Base-by-base conservation (phyloP, 2,113 vertebrate genomes). In the Callocephalon fimbriatum region DNA sequence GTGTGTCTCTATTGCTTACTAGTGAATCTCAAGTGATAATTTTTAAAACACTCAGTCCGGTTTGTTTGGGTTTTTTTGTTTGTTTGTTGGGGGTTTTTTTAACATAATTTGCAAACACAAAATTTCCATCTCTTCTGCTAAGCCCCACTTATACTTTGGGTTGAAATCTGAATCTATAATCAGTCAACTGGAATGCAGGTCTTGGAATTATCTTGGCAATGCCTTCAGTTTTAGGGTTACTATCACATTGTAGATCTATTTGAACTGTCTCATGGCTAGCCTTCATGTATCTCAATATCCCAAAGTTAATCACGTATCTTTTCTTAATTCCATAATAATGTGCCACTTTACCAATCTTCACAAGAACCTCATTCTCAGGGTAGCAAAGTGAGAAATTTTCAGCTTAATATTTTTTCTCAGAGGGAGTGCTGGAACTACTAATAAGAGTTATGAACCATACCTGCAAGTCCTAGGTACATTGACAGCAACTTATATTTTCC, bases 1-100 rank as follows among this genome's bases (percentile, higher is more conserved):
- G 53, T 37, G 5, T 45, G 2, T 3, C 45, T 54, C 3, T 61
- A 48, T 25, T 51, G 4, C 7, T 44, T 50, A 75, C 51, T 38
- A 76, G 16, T 79, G 50, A 72, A 86, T 78, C 10, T 38, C 12
- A 48, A 56, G 10, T 4, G 2, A 2, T 67, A 72, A 15, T n/a
- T 63, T 81, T 81, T 84, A 15, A 74, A 67, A 95, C 44, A 35
- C 19, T 68, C 29, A 2, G 2, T 59, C 8, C 3, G 12, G 4
- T 50, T 59, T 63, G 1, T 45, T 38, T 22, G 32, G 32, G 0
- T 0, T 10, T 8, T 8, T 58, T 58, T 6, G 50, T 10, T 29
- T 29, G 51, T 27, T 29, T 53, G 32, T 4, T 9, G 26, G 14
- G n/a, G 8, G 9, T 9, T n/a, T 58, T n/a, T n/a, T 58, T 58